Conservation (phyloP, 1,140 invertebrate species). For the Steinernema feltiae region DNA sequence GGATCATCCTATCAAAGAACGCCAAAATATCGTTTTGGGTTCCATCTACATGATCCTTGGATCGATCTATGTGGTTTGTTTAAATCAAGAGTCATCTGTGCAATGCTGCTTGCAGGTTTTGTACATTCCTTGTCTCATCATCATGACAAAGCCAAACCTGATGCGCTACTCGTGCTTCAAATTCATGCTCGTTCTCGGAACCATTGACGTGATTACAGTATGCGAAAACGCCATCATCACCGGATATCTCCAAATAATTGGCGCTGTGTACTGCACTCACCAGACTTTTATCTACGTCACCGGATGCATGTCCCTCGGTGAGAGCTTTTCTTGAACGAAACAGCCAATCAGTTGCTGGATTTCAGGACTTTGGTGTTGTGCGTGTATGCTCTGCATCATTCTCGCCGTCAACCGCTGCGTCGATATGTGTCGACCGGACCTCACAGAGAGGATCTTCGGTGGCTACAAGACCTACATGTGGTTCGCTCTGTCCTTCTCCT, state of each 20-base stretch:
- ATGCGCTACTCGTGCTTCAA: not conserved
- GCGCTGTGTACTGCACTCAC: not conserved
- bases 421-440: not conserved
- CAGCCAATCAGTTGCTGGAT: not conserved
- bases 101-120: not conserved
- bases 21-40: not conserved
- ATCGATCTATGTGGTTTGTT: not conserved
- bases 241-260: not conserved
- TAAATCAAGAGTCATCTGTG: not conserved
- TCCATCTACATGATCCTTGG: not conserved
- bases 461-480: not conserved
- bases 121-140: not conserved
- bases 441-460: not conserved
- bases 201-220: not conserved
- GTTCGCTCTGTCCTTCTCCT: not conserved
- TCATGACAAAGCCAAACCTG: not conserved
- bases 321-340: not conserved
- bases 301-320: not conserved
- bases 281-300: not conserved
- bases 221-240: not conserved
- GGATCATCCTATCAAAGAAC: not conserved
- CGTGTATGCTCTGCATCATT: constrained; percentile 14
- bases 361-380: constrained; percentile 16
- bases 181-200: not conserved
- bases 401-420: constrained; percentile 13